These are phyloP conservation scores for Hyalella azteca DNA, from an alignment of 2,888 invertebrate genomes.

Conservation along the genomic window DNA sequence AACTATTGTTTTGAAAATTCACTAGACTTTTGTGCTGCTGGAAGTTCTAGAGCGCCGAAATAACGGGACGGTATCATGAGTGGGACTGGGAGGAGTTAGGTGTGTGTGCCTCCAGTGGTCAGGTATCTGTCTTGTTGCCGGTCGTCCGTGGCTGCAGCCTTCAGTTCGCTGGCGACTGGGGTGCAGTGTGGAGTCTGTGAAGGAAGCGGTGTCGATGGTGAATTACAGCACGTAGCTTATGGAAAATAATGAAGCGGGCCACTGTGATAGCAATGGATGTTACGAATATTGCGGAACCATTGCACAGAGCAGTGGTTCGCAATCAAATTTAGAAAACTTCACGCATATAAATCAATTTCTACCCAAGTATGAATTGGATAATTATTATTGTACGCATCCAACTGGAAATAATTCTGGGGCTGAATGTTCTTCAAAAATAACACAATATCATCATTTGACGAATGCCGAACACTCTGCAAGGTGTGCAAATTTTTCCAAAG, in stretches of 20 bases:
- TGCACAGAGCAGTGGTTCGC: not conserved
- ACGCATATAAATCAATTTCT: no score
- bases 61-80: slow-evolving; percentile 5
- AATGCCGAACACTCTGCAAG: not conserved
- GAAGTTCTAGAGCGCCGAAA: not conserved
- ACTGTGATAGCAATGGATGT: not conserved
- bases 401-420: no score
- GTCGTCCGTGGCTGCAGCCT: not conserved
- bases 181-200: not conserved
- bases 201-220: not conserved
- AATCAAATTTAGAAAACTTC: no score
- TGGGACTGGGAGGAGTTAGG: not conserved
- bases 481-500: not conserved
- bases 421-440: no score
- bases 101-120: slow-evolving; percentile 1
- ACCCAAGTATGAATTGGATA: no score
- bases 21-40: not conserved
- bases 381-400: no score
- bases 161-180: not conserved
- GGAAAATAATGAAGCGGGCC: not conserved
- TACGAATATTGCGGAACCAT: not conserved
- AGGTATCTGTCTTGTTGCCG: not conserved
- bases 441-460: no score
- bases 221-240: not conserved
- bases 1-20: not conserved